Evolutionary conservation across 2,113 vertebrate species (phyloP), one percentile per base, ranked within the genome.

Genomic region (Rhinogobius similis): DNA sequence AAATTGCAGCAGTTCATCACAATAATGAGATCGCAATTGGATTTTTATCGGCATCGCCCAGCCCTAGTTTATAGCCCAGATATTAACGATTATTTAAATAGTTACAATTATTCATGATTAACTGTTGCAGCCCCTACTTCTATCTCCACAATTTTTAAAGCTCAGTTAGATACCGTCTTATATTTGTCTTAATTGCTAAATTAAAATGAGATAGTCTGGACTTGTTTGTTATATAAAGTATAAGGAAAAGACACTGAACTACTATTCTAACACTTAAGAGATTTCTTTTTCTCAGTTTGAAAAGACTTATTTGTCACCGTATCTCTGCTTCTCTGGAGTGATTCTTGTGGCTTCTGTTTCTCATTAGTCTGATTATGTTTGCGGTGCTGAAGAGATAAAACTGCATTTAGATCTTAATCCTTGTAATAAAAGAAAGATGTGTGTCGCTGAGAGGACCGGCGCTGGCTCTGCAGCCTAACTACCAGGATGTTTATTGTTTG

Each of bases 401-500:
- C 70, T 65, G 59, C 68, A 83, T 82, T 72, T 72, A 76, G 41
- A 75, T 61, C 59, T 58, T 79, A 78, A 73, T 79, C 77, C 48
- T 5, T 46, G 74, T 78, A 88, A 83, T 83, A 75, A 77, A 83
- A 86, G 72, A 83, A 86, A 73, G 72, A 71, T 82, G 79, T 66
- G 78, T 41, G 68, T 80, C 62, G 27, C 62, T 58, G 68, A 70
- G 46, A 62, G 81, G 78, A 78, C 76, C n/a, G 53, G 64, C 72
- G 77, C 68, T 72, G 13, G 24, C 65, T 48, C 53, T 0, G 18
- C 73, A 84, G 64, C 77, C 67, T 70, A 27, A 79, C 77, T 81
- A 76, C 67, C 12, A 72, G 78, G 75, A 76, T 87, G 77, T 84
- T 84, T 89, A 83, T 82, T 84, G 70, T 84, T 87, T 86, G 77